Base-by-base conservation (phyloP, 2,888 invertebrate species). In the Agonum fuliginosum region DNA sequence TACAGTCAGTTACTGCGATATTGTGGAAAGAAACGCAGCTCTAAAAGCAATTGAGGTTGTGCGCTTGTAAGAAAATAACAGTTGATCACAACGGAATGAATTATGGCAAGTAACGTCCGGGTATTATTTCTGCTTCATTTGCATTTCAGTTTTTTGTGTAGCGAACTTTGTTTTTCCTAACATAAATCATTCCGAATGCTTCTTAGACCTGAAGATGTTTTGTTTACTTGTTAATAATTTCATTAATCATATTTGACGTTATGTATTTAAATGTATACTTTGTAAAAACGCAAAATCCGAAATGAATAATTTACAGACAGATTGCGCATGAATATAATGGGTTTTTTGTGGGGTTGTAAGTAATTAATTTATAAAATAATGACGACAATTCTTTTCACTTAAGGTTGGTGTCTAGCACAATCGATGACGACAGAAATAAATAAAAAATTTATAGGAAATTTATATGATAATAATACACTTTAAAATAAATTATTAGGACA, bases 211-310 rank as follows among this genome's bases (percentile, higher is more conserved):
- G 12, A 54, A 54, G 54, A 12, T 54, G 27, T 54, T 54, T 54
- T 54, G 54, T 54, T 24, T 54, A 3, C 10, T 54, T 27, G 27
- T 24, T 54, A 54, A 24, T 54, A 54, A 54, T 54, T 54, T 54
- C 54, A 54, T 54, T 54, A 24, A 27, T 54, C 54, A 54, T 54
- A 54, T 54, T 54, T 54, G 54, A 54, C 54, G 5, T 54, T 37
- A 54, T 54, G 22, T 54, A 54, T 54, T 54, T 54, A 54, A 54
- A 54, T 54, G 54, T 54, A 24, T 37, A 37, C 37, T 37, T 37
- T 4, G 12, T n/a, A 46, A 46, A 17, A 46, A 46, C 2, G 4
- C 8, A 54, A 4, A 54, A 5, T n/a, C 54, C 3, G 8, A 1
- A 54, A 54, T 54, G 22, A 54, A 54, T 54, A 24, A 10, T 20